Percentiles rank a stretch among this genome's conserved stretches.
phyloP scores from a whole-genome alignment of 2,888 invertebrate species.

The Pammene fasciana region DNA sequence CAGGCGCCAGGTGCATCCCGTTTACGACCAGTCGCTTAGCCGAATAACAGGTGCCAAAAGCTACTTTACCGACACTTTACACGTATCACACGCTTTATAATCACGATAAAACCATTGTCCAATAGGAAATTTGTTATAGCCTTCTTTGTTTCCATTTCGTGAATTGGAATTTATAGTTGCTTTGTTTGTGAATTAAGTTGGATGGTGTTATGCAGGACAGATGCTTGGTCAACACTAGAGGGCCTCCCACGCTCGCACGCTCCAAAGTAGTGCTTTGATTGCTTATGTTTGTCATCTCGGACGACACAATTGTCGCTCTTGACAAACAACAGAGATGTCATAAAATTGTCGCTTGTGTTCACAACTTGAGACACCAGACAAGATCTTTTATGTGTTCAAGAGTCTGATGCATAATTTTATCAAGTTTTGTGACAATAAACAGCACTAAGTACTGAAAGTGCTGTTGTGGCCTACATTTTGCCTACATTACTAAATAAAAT shows the following conservation, averaged over 20 bases:
- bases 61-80: constrained; percentile 73
- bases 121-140: constrained; percentile 63
- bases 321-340: constrained; percentile 38
- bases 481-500: too few relatives aligned
- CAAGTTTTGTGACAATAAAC: neutral
- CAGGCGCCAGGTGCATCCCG: constrained; percentile 72
- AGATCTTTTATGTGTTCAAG: neutral
- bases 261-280: constrained; percentile 36
- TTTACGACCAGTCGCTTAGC: constrained; percentile 51
- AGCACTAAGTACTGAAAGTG: too few relatives aligned
- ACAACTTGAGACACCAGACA: constrained; percentile 12
- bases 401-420: neutral
- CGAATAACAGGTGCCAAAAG: constrained; percentile 76
- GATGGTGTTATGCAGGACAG: constrained; percentile 36
- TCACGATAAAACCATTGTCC: constrained; percentile 64
- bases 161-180: constrained; percentile 53
- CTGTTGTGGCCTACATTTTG: too few relatives aligned
- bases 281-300: constrained; percentile 30
- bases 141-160: constrained; percentile 63
- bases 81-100: constrained; percentile 72
- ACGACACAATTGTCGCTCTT: constrained; percentile 35
- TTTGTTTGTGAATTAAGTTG: constrained; percentile 45
- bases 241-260: constrained; percentile 39
- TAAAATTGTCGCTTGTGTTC: constrained; percentile 33
- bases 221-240: constrained; percentile 27